Percentiles rank a stretch among this genome's conserved stretches.
These are phyloP conservation scores for Phataginus tricuspis DNA, from an alignment of 2,797 vertebrate genomes.

Conservation along the genomic window DNA sequence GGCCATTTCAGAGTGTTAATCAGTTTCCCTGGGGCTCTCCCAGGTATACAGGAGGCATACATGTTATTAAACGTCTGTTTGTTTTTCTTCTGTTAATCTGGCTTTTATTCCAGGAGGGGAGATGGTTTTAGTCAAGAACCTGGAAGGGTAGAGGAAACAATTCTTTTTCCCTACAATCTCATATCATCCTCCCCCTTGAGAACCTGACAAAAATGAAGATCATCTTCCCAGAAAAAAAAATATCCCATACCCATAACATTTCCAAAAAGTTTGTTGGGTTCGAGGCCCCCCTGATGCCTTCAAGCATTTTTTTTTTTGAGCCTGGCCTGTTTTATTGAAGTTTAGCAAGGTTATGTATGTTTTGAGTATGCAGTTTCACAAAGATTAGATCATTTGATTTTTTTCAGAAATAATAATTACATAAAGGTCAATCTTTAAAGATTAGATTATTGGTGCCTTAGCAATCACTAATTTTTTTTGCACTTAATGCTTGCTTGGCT, in stretches of 20 bases:
- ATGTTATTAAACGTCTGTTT: not conserved
- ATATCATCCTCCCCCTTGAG: not conserved
- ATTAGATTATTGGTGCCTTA: no score
- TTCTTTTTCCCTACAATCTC: not conserved
- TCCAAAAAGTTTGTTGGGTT: not conserved
- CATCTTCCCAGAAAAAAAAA: not conserved
- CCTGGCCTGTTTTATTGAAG: no score
- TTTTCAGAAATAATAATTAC: no score
- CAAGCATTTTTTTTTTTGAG: no score
- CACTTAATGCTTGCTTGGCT: no score
- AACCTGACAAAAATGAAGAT: not conserved
- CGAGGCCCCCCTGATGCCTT: not conserved
- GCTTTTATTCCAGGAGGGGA: not conserved
- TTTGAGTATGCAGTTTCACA: no score
- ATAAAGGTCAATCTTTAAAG: no score
- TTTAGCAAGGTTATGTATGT: no score
- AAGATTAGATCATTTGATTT: no score
- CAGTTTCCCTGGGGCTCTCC: not conserved
- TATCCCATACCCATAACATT: not conserved
- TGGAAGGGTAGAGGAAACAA: not conserved
- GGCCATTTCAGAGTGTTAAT: not conserved
- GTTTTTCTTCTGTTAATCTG: not conserved
- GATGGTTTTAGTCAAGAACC: not conserved
- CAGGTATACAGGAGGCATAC: not conserved
- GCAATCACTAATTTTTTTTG: no score